Conservation (phyloP, 1,140 invertebrate species). For the Lucilia cuprina region DNA sequence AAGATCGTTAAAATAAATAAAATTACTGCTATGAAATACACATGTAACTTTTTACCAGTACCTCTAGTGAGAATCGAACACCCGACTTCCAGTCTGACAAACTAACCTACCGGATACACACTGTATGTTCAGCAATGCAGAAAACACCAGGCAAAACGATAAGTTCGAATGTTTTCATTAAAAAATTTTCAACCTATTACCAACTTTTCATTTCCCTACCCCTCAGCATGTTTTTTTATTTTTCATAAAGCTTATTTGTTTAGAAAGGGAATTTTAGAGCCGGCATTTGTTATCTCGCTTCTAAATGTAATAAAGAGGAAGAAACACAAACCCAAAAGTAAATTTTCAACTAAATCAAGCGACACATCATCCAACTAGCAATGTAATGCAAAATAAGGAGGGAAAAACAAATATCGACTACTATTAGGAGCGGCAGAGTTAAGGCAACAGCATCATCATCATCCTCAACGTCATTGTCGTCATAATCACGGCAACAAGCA, state of each 20-base stretch:
- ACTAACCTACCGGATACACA: too few species aligned
- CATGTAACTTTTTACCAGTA: too few species aligned
- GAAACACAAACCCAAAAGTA: neutral
- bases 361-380: neutral
- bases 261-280: neutral
- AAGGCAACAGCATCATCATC: neutral
- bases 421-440: neutral
- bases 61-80: too few species aligned
- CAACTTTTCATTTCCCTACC: too few species aligned
- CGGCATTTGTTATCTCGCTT: neutral
- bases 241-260: neutral
- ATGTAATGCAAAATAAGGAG: neutral
- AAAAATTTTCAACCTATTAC: too few species aligned
- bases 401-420: neutral
- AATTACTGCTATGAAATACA: too few species aligned
- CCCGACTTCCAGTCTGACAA: too few species aligned
- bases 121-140: conserved; percentile 1
- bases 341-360: conserved; percentile 5
- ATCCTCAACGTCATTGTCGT: neutral
- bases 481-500: too few species aligned
- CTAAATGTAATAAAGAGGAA: neutral
- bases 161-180: conserved; percentile 12
- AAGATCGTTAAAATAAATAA: too few species aligned
- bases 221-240: neutral
- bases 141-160: neutral